Percentiles rank a stretch among this genome's conserved stretches.
These are phyloP conservation scores for Empis livida DNA, from an alignment of 2,888 invertebrate species.

Conservation along the genomic window DNA sequence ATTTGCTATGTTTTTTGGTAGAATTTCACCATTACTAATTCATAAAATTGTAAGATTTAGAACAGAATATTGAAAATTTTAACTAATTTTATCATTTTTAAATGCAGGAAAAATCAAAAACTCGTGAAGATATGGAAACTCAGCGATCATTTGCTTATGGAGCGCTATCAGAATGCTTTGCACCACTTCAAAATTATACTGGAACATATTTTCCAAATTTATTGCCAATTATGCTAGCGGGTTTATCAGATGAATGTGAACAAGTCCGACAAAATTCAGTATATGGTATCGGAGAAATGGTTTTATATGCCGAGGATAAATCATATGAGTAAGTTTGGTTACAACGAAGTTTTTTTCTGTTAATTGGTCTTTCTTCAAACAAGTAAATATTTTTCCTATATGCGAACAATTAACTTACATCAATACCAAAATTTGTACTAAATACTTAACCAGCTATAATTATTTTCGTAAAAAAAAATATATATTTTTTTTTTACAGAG, in stretches of 20 bases:
- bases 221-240: conserved; percentile 47
- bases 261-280: conserved; percentile 67
- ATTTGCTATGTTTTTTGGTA: conserved; percentile 54
- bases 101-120: conserved; percentile 48
- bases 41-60: conserved; percentile 47
- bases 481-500: too few relatives aligned
- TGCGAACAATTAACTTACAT: too few relatives aligned
- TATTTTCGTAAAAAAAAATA: too few relatives aligned
- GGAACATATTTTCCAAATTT: conserved; percentile 46
- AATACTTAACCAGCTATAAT: too few relatives aligned
- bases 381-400: too few relatives aligned
- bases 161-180: conserved; percentile 58
- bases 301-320: conserved; percentile 49
- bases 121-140: conserved; percentile 34
- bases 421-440: too few relatives aligned
- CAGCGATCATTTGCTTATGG: conserved; percentile 62
- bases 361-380: too few relatives aligned
- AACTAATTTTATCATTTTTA: conserved; percentile 1
- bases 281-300: conserved; percentile 62
- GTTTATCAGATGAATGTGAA: conserved; percentile 47
- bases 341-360: too few relatives aligned
- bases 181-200: conserved; percentile 43
- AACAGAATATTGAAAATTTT: conserved; percentile 36
- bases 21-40: conserved; percentile 46
- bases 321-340: conserved; percentile 45